These are phyloP conservation scores for Spea multiplicata DNA, from an alignment of 2,113 vertebrate species.

Conservation along the genomic window DNA sequence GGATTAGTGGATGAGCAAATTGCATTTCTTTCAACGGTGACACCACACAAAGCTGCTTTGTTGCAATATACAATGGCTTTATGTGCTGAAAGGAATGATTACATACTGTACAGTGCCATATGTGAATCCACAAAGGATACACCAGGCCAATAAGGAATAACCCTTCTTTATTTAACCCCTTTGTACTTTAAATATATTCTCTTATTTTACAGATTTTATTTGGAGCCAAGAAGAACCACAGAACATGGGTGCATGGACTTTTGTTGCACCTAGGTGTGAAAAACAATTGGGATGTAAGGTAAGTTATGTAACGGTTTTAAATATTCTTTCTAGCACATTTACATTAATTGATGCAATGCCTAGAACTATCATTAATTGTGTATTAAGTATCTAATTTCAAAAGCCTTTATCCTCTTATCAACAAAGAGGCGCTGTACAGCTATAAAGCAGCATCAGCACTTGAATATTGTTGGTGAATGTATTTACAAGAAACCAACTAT, in stretches of 20 bases:
- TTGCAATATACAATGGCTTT: too few species aligned
- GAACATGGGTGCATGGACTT: conserved; percentile 96
- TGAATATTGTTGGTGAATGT: too few species aligned
- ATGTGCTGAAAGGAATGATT: too few species aligned
- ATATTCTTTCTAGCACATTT: neutral
- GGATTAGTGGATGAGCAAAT: too few species aligned
- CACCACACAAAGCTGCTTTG: too few species aligned
- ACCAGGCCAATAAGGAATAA: too few species aligned
- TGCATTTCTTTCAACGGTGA: too few species aligned
- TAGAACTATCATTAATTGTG: too few species aligned
- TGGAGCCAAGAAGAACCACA: conserved; percentile 98
- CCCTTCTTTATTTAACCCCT: too few species aligned
- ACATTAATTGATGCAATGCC: neutral
- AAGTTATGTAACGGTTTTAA: conserved; percentile 45
- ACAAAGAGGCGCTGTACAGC: neutral
- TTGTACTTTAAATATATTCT: neutral
- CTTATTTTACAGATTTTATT: conserved; percentile 71
- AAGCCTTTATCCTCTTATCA: neutral
- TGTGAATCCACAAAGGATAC: too few species aligned
- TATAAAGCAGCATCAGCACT: neutral
- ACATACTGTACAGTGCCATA: too few species aligned
- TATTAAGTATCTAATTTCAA: neutral
- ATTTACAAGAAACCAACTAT: too few species aligned
- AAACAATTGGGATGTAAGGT: conserved; percentile 93
- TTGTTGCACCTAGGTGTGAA: conserved; percentile 90